A percentile compares a stretch with the other conserved stretches of the same genome.
phyloP scores from a whole-genome alignment of 2,797 vertebrate genomes.

The Sebastes flavidus region DNA sequence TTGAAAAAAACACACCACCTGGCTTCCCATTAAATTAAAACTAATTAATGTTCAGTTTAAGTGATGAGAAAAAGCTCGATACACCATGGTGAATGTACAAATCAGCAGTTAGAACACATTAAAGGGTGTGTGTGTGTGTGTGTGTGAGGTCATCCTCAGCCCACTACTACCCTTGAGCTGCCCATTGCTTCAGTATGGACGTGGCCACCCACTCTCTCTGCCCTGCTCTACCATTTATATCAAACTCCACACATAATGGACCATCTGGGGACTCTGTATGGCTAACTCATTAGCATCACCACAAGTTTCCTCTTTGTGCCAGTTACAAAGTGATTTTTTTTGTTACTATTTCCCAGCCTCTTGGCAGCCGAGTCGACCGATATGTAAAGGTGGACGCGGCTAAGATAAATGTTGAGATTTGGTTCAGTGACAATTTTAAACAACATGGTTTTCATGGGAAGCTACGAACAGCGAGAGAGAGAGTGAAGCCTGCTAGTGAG shows the following conservation, averaged over 20 bases:
- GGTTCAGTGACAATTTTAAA: slow-evolving; percentile 52
- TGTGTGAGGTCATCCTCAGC: slow-evolving; percentile 32
- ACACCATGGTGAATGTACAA: background rate
- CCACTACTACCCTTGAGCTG: slow-evolving; percentile 32
- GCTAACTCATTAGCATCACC: slow-evolving; percentile 51
- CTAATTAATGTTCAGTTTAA: background rate
- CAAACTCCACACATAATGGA: slow-evolving; percentile 42
- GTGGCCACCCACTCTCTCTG: slow-evolving; percentile 54
- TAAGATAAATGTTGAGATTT: slow-evolving; percentile 64
- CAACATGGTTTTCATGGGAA: slow-evolving; percentile 47
- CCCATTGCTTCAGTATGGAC: slow-evolving; percentile 20
- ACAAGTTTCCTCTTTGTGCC: slow-evolving; percentile 33
- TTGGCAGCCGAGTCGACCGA: slow-evolving; percentile 28
- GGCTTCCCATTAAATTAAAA: background rate
- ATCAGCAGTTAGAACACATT: background rate
- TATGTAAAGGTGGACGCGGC: slow-evolving; percentile 38
- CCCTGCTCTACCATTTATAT: slow-evolving; percentile 37
- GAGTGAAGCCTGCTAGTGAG: background rate
- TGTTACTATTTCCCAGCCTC: slow-evolving; percentile 32
- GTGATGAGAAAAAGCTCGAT: background rate
- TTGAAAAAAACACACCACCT: background rate
- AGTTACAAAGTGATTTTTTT: slow-evolving; percentile 26
- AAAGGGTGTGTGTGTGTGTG: background rate
- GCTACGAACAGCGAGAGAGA: background rate
- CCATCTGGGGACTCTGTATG: slow-evolving; percentile 36